Percentiles rank a stretch among this genome's conserved stretches.
phyloP scores from a whole-genome alignment of 2,797 vertebrate genomes.

The Otolemur crassicaudatus region DNA sequence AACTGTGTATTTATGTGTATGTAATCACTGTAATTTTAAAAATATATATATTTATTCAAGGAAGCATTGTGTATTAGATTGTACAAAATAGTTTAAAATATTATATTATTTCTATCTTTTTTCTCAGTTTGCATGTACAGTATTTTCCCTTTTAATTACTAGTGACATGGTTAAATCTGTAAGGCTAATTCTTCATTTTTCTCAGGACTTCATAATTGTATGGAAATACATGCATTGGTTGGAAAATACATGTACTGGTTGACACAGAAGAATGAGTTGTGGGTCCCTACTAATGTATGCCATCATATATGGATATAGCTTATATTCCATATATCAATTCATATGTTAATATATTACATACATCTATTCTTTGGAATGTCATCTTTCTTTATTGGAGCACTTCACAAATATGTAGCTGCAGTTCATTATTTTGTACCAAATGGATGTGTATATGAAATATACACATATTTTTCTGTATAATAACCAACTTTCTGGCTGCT shows the following conservation, averaged over 20 bases:
- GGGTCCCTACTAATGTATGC: background rate
- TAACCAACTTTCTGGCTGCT: background rate
- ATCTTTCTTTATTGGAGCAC: background rate
- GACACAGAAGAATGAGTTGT: background rate
- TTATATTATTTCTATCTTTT: background rate
- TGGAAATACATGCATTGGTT: background rate
- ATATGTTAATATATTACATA: background rate
- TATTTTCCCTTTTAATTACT: background rate
- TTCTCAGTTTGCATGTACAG: background rate
- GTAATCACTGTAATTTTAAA: background rate
- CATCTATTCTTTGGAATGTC: background rate
- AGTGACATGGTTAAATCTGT: background rate
- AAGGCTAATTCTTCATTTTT: background rate
- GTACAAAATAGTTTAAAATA: background rate
- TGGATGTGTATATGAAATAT: background rate
- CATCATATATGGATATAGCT: background rate
- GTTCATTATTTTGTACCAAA: background rate
- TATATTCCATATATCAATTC: background rate
- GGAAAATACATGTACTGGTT: background rate
- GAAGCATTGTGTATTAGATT: background rate
- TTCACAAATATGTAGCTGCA: background rate
- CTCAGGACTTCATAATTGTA: background rate
- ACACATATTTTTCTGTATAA: background rate
- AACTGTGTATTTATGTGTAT: background rate
- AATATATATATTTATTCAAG: background rate